Evolutionary conservation across 2,113 vertebrate species (phyloP).

Genomic region (Dryoscopus gambensis): DNA sequence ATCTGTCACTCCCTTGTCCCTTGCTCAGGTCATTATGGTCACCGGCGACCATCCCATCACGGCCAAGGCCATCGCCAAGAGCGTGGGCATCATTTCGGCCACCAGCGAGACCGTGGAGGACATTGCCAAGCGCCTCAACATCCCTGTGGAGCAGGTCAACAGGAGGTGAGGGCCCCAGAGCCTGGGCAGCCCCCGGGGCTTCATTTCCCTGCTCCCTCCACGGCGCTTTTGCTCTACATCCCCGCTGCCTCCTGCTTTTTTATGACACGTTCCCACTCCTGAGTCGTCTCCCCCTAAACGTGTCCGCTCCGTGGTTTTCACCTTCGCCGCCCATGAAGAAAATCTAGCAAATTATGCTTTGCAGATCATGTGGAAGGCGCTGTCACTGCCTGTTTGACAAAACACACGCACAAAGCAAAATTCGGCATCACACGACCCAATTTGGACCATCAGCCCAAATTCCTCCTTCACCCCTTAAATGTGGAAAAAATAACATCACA

Average conservation of each 20-base stretch:
- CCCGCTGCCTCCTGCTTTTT: background rate
- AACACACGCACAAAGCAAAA: background rate
- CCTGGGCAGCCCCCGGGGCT: fast-evolving
- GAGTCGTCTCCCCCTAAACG: background rate
- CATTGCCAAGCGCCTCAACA: slow-evolving; percentile 76
- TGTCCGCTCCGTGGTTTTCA: background rate
- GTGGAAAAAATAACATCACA: background rate
- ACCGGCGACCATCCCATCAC: slow-evolving; percentile 82
- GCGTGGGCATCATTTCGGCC: slow-evolving; percentile 80
- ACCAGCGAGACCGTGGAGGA: slow-evolving; percentile 79
- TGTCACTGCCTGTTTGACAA: background rate
- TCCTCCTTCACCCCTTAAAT: background rate
- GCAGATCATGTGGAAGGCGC: background rate
- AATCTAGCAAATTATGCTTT: background rate
- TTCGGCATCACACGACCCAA: fast-evolving
- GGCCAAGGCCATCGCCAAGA: slow-evolving; percentile 81
- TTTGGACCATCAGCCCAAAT: background rate
- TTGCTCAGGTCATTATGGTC: slow-evolving; percentile 79
- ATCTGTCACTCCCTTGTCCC: background rate
- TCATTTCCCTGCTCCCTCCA: background rate
- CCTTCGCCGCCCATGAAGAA: background rate
- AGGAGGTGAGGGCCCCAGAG: slow-evolving; percentile 52
- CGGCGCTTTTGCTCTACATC: fast-evolving
- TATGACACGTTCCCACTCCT: fast-evolving
- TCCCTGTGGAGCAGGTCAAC: slow-evolving; percentile 74